These are phyloP conservation scores for Epizoanthus illoricatus DNA, from an alignment of 92 coral and sea anemone genomes.

Conservation along the genomic window DNA sequence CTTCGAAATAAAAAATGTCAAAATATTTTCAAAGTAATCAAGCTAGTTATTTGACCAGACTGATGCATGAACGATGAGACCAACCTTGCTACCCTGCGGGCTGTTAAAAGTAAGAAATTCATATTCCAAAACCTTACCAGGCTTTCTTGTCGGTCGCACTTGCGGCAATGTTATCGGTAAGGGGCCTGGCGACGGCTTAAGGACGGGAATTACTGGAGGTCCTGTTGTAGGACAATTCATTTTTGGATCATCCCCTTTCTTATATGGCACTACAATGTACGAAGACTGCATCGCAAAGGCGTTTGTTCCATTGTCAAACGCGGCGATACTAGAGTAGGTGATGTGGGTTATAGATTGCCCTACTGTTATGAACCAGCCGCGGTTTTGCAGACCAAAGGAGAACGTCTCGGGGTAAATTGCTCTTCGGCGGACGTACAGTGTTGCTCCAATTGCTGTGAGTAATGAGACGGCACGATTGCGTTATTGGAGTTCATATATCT, in stretches of 20 bases:
- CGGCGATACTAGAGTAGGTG: slow-evolving; percentile 41
- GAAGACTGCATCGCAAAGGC: slow-evolving; percentile 66
- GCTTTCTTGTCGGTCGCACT: slow-evolving; percentile 7
- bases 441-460: slow-evolving; percentile 65
- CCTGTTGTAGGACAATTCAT: slow-evolving; percentile 49
- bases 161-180: not conserved
- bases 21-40: too few species aligned
- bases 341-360: slow-evolving; percentile 42
- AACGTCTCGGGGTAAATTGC: slow-evolving; percentile 65
- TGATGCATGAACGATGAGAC: too few species aligned
- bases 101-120: not conserved
- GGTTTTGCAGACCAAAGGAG: slow-evolving; percentile 73
- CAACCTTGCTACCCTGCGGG: too few species aligned
- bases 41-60: too few species aligned
- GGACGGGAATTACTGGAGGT: not conserved
- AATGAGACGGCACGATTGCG: not conserved
- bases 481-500: not conserved
- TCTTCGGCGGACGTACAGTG: slow-evolving; percentile 77
- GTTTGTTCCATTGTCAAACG: slow-evolving; percentile 57
- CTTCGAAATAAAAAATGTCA: too few species aligned
- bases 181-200: not conserved
- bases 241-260: slow-evolving; percentile 54
- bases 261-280: slow-evolving; percentile 60
- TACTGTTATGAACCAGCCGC: slow-evolving; percentile 60
- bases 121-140: slow-evolving; percentile 1